Base-by-base conservation (phyloP, 2,113 vertebrate species). In the Alosa alosa region DNA sequence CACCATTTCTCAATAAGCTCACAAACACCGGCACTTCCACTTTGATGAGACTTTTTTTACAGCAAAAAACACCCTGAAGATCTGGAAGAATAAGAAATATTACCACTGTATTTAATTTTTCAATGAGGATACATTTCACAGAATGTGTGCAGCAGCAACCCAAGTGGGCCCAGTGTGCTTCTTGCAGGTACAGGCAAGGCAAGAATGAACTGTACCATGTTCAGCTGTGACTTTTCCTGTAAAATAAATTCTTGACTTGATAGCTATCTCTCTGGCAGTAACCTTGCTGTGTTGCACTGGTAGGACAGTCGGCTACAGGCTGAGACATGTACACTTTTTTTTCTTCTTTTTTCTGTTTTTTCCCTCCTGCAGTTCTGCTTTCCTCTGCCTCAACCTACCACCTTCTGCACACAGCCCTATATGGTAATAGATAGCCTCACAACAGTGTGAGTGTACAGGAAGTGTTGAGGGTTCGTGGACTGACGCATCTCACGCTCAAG, bases 351-450 rank as follows among this genome's bases (percentile, higher is more conserved):
- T 36, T 72, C 52, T 78, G 57, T 82, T 75, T 88, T 81, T 25
- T 75, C 22, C 20, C 85, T 39, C 46, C 41, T 44, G 82, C 49
- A 84, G 81, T 93, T 92, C 89, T 88, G 88, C 90, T 92, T 91
- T 92, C 89, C 88, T 91, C 90, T 93, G 89, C 84, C 83, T 83
- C 60, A 46, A 57, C 83, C 86, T 87, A 15, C 81, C 83, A 82
- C 83, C 20, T 82, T 87, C 31, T 9, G 82, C 86, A 60, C 89
- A 91, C 82, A 78, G 86, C 94, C 93, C 86, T 94, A 94, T 94
- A 95, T 88, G 94, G 94, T 93, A 92, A 95, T 88, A 88, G 86
- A 82, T 57, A 84, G 72, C 72, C 72, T 78, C 31, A 78, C 72
- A 41, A 81, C 82, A 50, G 84, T 86, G 60, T 88, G 89, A 86